These are phyloP conservation scores for Scaptodrosophila lebanonensis DNA, from an alignment of 1,140 invertebrate genomes.

Conservation along the genomic window DNA sequence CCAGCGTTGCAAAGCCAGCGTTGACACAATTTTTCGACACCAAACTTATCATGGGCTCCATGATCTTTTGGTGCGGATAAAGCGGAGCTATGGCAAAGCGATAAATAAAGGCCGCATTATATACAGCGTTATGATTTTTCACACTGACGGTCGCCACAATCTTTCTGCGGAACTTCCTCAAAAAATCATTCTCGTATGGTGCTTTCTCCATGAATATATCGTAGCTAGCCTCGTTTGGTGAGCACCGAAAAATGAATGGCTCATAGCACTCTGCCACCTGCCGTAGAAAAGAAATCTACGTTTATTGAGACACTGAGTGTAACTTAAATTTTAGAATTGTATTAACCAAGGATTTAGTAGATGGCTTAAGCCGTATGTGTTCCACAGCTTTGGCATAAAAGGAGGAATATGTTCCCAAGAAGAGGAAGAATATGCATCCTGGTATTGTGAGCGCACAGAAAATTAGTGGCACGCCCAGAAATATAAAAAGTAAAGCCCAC, in stretches of 20 bases:
- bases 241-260: conserved; percentile 66
- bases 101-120: conserved; percentile 74
- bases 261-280: conserved; percentile 73
- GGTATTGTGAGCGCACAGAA: conserved; percentile 71
- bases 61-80: conserved; percentile 67
- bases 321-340: neutral
- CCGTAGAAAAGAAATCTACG: conserved; percentile 1
- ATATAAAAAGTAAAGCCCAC: conserved; percentile 76
- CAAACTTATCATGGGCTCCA: conserved; percentile 59
- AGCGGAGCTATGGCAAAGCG: conserved; percentile 63
- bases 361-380: neutral
- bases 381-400: conserved; percentile 72
- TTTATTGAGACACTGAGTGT: too few species aligned
- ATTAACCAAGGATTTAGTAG: neutral
- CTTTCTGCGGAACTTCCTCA: conserved; percentile 61
- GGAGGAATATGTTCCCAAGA: conserved; percentile 66
- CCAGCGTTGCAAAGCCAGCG: conserved; percentile 56
- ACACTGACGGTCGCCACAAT: conserved; percentile 63
- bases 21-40: conserved; percentile 51
- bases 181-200: conserved; percentile 47
- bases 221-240: conserved; percentile 63
- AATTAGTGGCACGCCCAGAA: conserved; percentile 66
- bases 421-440: conserved; percentile 63
- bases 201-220: conserved; percentile 62
- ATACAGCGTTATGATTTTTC: conserved; percentile 63